Evolutionary conservation across 92 coral and sea anemone species (phyloP), one percentile per base, ranked within the genome.

Genomic region (Phenganax subtilis): DNA sequence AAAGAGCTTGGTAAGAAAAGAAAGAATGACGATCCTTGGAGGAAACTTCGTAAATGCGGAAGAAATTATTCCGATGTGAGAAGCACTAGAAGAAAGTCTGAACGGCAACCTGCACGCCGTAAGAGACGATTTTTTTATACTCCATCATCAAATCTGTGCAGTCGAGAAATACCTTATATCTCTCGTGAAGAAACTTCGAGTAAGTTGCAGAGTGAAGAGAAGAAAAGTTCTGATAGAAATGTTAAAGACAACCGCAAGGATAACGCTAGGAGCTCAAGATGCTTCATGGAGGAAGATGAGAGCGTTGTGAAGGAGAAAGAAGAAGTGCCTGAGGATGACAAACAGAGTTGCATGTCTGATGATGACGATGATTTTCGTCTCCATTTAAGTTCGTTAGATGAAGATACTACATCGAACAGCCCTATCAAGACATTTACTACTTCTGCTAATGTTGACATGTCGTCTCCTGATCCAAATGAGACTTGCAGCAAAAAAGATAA

Each of bases 131-230:
- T 16, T 25, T 37, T 12, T 7, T 29, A 27, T 3, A 25, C 25
- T 27, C 31, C 12, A 27, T 20, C 53, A 3, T 29, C 73, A 37
- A 68, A 28, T 28, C 52, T 68, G 7, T 68, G 16, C 73, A 68
- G 73, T 17, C 73, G 73, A 68, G 73, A 29, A 68, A 30, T 68
- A 30, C 73, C 73, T 10, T 68, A 68, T 25, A 0, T 9, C 29
- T 52, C n/a, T 29, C 47, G 47, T 37, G 47, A 37, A 37, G 47
- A 37, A 37, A 37, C 47, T 2, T 37, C 47, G 5, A 37, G 47
- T 5, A 37, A 37, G 47, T 2, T 37, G 47, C 47, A 5, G 3
- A 37, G 47, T 37, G 47, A 37, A 37, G 5, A 37, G 47, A 37
- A 5, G 47, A 37, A 37, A 37, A 1, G 5, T 37, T 37, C 47